Percentiles rank a stretch among this genome's conserved stretches.
These are phyloP conservation scores for Caenorhabditis tropicalis DNA, from an alignment of 1,140 invertebrate genomes.

Conservation along the genomic window DNA sequence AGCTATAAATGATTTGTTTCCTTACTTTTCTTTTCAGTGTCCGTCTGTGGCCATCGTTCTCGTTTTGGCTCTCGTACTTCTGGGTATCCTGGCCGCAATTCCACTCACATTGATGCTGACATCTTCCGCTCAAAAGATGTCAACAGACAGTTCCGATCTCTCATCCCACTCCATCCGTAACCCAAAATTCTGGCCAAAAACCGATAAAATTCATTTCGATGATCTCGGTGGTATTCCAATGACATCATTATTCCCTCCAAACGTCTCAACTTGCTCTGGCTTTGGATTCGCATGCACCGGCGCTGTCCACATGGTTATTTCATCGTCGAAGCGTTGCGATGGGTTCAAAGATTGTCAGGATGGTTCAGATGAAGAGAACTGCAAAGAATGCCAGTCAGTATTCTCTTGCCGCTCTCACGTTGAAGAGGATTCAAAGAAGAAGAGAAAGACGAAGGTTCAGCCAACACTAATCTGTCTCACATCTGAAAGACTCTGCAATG, in stretches of 20 bases:
- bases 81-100: not conserved
- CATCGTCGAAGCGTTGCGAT: slow-evolving; percentile 48
- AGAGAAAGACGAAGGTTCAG: not conserved
- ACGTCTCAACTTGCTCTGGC: slow-evolving; percentile 48
- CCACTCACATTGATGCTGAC: slow-evolving; percentile 13
- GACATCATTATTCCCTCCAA: slow-evolving; percentile 42
- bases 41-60: slow-evolving; percentile 24
- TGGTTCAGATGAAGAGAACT: slow-evolving; percentile 56
- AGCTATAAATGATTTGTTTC: not conserved
- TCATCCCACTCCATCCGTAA: not conserved
- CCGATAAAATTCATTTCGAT: not conserved
- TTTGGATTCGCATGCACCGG: slow-evolving; percentile 50
- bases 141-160: not conserved
- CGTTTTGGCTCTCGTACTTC: not conserved
- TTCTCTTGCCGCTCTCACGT: slow-evolving; percentile 33
- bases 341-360: slow-evolving; percentile 53
- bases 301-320: slow-evolving; percentile 3
- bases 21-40: not conserved
- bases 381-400: slow-evolving; percentile 47
- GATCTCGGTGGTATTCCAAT: slow-evolving; percentile 20
- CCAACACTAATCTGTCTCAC: slow-evolving; percentile 27
- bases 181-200: not conserved
- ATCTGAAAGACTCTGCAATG: slow-evolving; percentile 23
- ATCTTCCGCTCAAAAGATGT: slow-evolving; percentile 2
- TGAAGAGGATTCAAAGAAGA: not conserved